phyloP scores from a whole-genome alignment of 1,140 invertebrate genomes.

The Hesperophylax magnus region DNA sequence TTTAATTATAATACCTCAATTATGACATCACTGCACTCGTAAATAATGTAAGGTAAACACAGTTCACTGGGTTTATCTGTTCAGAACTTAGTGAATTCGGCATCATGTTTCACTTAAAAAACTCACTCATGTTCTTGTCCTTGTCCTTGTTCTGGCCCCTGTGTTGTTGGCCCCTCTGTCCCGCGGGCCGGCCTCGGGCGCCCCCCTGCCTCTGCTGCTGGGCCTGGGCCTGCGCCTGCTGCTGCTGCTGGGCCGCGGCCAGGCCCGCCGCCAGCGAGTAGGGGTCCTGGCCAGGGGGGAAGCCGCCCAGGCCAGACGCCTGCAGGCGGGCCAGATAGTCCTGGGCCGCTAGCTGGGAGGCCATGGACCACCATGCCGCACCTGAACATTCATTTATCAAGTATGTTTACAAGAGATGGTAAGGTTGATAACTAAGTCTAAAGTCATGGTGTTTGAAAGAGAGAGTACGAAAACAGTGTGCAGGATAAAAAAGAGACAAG shows the following conservation, averaged over 20 bases:
- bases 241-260: constrained; percentile 58
- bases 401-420: too few relatives aligned
- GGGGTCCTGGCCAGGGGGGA: constrained; percentile 71
- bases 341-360: constrained; percentile 86
- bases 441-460: too few relatives aligned
- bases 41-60: too few relatives aligned
- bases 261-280: constrained; percentile 68
- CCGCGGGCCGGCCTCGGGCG: constrained; percentile 59
- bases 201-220: constrained; percentile 57
- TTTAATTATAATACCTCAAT: too few relatives aligned
- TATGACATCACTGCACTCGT: too few relatives aligned
- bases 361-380: constrained; percentile 91
- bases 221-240: constrained; percentile 52
- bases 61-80: too few relatives aligned
- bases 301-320: constrained; percentile 80
- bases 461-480: too few relatives aligned
- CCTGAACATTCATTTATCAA: constrained; percentile 64
- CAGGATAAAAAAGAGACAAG: too few relatives aligned
- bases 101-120: too few relatives aligned
- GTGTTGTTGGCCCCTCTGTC: constrained; percentile 60
- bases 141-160: constrained; percentile 49
- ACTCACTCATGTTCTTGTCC: constrained; percentile 34
- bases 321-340: constrained; percentile 87
- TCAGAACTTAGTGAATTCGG: too few relatives aligned
- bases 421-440: too few relatives aligned